Conservation (phyloP, 1,140 invertebrate genomes). For the Aphidius ervi region DNA sequence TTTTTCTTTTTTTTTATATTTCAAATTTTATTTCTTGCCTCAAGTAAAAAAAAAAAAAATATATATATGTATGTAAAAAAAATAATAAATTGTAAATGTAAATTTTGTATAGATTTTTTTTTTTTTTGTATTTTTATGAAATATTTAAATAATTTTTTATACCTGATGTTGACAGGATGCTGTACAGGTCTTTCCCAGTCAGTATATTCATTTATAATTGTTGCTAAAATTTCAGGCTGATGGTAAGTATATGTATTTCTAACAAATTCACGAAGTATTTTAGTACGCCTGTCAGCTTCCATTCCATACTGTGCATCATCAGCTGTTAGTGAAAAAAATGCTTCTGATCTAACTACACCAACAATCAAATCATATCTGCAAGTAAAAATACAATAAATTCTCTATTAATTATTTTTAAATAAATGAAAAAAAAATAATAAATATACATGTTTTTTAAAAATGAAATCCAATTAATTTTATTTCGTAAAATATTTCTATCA, state of each 20-base stretch:
- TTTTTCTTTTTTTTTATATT: no score
- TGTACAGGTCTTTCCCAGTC: slow-evolving; percentile 93
- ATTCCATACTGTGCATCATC: slow-evolving; percentile 90
- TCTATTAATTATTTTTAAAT: no score
- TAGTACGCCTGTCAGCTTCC: slow-evolving; percentile 78
- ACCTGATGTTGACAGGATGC: slow-evolving; percentile 85
- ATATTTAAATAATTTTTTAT: slow-evolving; percentile 18
- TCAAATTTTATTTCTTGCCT: no score
- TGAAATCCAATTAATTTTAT: no score
- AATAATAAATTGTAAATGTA: background rate
- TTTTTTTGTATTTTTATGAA: background rate
- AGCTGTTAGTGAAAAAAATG: slow-evolving; percentile 84
- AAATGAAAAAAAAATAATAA: no score
- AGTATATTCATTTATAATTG: slow-evolving; percentile 94
- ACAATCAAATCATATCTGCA: slow-evolving; percentile 86
- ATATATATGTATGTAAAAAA: background rate
- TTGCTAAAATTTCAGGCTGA: slow-evolving; percentile 77
- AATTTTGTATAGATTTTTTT: background rate
- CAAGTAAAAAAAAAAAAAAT: no score
- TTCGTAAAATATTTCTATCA: no score
- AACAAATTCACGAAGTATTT: slow-evolving; percentile 87
- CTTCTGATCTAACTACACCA: slow-evolving; percentile 82
- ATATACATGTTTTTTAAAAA: no score
- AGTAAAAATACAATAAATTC: slow-evolving; percentile 2
- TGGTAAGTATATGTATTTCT: slow-evolving; percentile 89